A percentile compares a stretch with the other conserved stretches of the same genome.
phyloP scores from a whole-genome alignment of 2,797 vertebrate species.

The Neomorphus geoffroyi region DNA sequence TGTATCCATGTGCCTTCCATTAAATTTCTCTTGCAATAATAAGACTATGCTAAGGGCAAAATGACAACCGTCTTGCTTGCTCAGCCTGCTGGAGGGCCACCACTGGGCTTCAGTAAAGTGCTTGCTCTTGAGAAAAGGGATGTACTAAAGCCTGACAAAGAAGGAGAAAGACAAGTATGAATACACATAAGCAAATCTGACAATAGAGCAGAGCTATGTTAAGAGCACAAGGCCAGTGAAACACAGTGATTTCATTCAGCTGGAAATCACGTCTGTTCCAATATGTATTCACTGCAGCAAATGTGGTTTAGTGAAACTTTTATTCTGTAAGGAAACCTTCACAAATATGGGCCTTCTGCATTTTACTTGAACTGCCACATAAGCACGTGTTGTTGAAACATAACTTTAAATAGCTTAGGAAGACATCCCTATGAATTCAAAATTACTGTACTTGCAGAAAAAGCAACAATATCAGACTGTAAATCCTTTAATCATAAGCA shows the following conservation, averaged over 20 bases:
- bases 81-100: neutral
- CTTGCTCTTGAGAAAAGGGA: neutral
- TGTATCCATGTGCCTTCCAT: neutral
- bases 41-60: neutral
- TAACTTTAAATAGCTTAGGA: conserved; percentile 75
- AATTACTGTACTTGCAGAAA: conserved; percentile 73
- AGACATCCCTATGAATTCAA: conserved; percentile 72
- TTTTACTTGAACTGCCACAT: conserved; percentile 69
- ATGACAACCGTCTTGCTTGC: neutral
- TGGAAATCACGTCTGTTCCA: conserved; percentile 56
- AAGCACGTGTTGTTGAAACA: conserved; percentile 62
- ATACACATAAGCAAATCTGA: conserved; percentile 27
- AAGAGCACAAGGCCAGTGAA: neutral
- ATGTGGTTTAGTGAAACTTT: conserved; percentile 58
- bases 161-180: neutral
- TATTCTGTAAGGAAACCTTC: conserved; percentile 61
- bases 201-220: conserved; percentile 25
- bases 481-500: conserved; percentile 78
- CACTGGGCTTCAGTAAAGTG: neutral
- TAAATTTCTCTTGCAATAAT: neutral
- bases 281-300: conserved; percentile 26
- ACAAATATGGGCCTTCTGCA: conserved; percentile 50
- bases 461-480: conserved; percentile 54
- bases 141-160: neutral
- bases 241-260: conserved; percentile 33